Evolutionary conservation across 23 tunicate species (phyloP).

Genomic region (Diplosoma virens): DNA sequence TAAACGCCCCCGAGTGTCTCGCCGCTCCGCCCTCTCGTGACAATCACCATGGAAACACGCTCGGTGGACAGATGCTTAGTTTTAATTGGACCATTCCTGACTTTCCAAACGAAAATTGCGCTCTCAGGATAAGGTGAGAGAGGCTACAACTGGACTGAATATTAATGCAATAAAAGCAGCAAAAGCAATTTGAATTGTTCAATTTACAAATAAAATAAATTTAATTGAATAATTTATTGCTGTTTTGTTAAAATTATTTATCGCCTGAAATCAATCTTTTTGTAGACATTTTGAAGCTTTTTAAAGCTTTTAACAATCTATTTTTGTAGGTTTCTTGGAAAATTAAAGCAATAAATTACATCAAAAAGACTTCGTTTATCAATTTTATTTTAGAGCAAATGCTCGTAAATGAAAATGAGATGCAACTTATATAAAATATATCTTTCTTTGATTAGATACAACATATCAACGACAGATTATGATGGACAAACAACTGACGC

Average conservation of each 20-base stretch:
- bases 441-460: constrained; percentile 78
- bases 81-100: constrained; percentile 91
- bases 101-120: constrained; percentile 50
- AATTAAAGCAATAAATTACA: too few relatives aligned
- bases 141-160: background rate
- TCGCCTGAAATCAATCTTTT: background rate
- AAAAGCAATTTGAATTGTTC: background rate
- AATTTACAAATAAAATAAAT: too few relatives aligned
- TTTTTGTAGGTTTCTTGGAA: too few relatives aligned
- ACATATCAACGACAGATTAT: constrained; percentile 89
- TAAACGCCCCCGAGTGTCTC: constrained; percentile 67
- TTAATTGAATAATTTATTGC: too few relatives aligned
- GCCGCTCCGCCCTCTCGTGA: constrained; percentile 66
- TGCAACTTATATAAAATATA: too few relatives aligned
- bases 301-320: background rate
- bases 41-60: constrained; percentile 84
- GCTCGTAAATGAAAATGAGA: too few relatives aligned
- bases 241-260: background rate
- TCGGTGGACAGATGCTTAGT: constrained; percentile 62
- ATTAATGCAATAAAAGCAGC: background rate
- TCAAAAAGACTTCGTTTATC: too few relatives aligned
- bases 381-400: too few relatives aligned
- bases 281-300: background rate
- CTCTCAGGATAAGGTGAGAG: constrained; percentile 68
- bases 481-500: constrained; percentile 61